Percentiles rank a stretch among this genome's conserved stretches.
Conservation (phyloP, 2,888 invertebrate genomes). For the Petrolisthes manimaculis region DNA sequence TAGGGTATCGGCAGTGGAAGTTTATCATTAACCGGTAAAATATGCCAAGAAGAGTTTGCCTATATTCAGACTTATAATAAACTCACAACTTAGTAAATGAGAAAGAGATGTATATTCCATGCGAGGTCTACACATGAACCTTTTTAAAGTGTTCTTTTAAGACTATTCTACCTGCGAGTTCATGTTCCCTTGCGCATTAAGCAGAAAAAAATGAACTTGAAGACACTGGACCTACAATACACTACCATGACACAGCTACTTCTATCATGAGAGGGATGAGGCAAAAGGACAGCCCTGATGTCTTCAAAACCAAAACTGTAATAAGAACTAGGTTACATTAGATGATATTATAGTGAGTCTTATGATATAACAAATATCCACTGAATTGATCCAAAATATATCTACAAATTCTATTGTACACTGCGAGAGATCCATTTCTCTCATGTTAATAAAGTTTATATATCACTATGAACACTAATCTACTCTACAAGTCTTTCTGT, state of each 20-base stretch:
- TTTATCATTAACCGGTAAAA: constrained; percentile 10
- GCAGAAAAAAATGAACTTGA: constrained; percentile 34
- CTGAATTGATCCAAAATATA: background rate
- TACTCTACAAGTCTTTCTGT: background rate
- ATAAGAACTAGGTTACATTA: constrained; percentile 14
- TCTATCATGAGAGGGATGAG: background rate
- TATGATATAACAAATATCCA: constrained; percentile 24
- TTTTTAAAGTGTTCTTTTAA: constrained; percentile 31
- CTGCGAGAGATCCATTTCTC: background rate
- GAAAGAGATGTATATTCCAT: constrained; percentile 25
- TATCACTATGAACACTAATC: background rate
- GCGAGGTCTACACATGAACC: constrained; percentile 56
- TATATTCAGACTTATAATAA: constrained; percentile 6
- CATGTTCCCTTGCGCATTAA: constrained; percentile 56
- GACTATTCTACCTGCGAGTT: constrained; percentile 52
- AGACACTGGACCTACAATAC: constrained; percentile 24
- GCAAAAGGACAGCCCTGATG: constrained; percentile 12
- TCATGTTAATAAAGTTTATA: background rate
- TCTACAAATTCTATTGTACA: constrained; percentile 20
- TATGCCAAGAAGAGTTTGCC: constrained; percentile 5
- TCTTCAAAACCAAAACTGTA: constrained; percentile 10
- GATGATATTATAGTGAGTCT: background rate
- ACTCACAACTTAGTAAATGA: constrained; percentile 17
- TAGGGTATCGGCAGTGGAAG: background rate
- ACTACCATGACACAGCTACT: background rate